Evolutionary conservation across 2,888 invertebrate species (phyloP).

Genomic region (Dynastes tityus): DNA sequence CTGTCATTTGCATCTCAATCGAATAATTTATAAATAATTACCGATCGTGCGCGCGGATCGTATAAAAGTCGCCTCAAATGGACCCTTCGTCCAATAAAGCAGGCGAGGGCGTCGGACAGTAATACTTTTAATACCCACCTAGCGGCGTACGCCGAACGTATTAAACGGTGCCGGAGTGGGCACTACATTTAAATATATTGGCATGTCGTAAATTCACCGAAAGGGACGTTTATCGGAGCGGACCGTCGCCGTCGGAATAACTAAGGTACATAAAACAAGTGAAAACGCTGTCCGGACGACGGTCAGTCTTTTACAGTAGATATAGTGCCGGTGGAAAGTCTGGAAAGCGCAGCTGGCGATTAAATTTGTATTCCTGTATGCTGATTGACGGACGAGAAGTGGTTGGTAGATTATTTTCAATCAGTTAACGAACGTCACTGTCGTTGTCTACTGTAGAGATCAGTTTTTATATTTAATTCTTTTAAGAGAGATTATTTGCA

Average conservation of each 20-base stretch:
- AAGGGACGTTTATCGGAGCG: slow-evolving; percentile 34
- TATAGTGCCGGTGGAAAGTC: slow-evolving; percentile 3
- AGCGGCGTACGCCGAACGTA: slow-evolving; percentile 20
- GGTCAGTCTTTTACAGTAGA: not conserved
- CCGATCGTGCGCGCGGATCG: not conserved
- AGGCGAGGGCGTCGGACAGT: not conserved
- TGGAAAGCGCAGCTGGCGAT: too few relatives aligned
- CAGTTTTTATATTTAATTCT: too few relatives aligned
- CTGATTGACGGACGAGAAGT: too few relatives aligned
- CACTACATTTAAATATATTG: slow-evolving; percentile 47
- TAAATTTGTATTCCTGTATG: too few relatives aligned
- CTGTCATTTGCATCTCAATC: slow-evolving; percentile 17
- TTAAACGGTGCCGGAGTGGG: slow-evolving; percentile 38
- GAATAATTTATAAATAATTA: slow-evolving; percentile 33
- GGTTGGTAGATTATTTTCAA: too few relatives aligned
- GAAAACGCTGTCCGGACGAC: slow-evolving; percentile 3
- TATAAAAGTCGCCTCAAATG: slow-evolving; percentile 27
- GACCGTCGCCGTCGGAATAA: slow-evolving; percentile 17
- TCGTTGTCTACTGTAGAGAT: too few relatives aligned
- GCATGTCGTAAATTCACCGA: slow-evolving; percentile 39
- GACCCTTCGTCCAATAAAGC: slow-evolving; percentile 31
- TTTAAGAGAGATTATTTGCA: too few relatives aligned
- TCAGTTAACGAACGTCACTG: too few relatives aligned
- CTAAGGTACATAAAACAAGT: slow-evolving; percentile 38
- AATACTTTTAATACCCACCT: slow-evolving; percentile 39